Evolutionary conservation across 2,113 vertebrate genomes (phyloP).

Genomic region (Ageneiosus marmoratus): DNA sequence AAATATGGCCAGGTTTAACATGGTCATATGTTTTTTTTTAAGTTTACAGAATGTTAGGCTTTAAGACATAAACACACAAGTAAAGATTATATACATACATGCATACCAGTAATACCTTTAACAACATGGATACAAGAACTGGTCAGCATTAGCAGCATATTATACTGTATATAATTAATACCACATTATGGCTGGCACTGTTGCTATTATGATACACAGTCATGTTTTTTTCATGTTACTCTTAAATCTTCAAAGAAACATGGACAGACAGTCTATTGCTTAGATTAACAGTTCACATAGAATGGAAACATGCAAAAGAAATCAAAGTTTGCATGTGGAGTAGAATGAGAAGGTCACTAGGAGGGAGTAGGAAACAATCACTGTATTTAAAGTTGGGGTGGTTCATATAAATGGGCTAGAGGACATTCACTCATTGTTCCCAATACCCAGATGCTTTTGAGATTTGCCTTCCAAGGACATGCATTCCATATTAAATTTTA

Average conservation of each 20-base stretch:
- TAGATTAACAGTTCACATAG: too few species aligned
- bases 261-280: too few species aligned
- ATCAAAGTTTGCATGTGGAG: too few species aligned
- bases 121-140: background rate
- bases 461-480: too few species aligned
- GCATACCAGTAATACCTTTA: background rate
- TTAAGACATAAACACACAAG: background rate
- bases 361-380: background rate
- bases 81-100: background rate
- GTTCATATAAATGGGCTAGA: background rate
- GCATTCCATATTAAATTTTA: too few species aligned
- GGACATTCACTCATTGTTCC: background rate
- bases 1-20: background rate
- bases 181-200: background rate
- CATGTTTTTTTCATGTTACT: conserved; percentile 62
- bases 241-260: too few species aligned
- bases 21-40: background rate
- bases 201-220: background rate
- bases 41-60: background rate
- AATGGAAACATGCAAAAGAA: too few species aligned
- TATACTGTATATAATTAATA: background rate
- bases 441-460: too few species aligned
- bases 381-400: background rate
- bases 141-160: background rate
- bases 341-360: background rate